These are phyloP conservation scores for Choloepus didactylus DNA, from an alignment of 2,797 vertebrate genomes.

Conservation along the genomic window DNA sequence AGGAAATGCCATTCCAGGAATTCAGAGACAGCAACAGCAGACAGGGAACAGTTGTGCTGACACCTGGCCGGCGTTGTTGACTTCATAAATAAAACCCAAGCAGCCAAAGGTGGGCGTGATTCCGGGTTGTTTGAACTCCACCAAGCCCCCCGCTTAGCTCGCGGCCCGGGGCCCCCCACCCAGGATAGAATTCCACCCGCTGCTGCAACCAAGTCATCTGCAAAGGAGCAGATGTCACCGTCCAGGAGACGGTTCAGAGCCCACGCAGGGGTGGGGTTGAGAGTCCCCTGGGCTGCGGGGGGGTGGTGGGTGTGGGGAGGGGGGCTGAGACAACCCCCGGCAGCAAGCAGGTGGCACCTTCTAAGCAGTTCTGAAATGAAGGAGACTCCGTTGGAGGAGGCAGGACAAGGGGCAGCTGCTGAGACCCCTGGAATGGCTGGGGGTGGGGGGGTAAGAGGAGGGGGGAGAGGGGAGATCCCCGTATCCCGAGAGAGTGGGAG, in stretches of 20 bases:
- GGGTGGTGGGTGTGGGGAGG: not conserved
- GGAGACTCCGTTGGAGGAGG: too few relatives aligned
- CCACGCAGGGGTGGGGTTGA: too few relatives aligned
- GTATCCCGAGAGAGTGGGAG: not conserved
- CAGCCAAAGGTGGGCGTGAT: not conserved
- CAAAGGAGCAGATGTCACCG: not conserved
- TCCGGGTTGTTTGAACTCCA: rapidly evolving
- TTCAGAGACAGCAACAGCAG: not conserved
- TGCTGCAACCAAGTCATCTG: not conserved
- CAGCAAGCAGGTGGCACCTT: not conserved
- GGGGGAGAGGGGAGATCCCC: not conserved
- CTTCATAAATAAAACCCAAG: not conserved
- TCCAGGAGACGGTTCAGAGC: not conserved
- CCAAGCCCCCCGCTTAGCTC: not conserved
- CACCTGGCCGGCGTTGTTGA: not conserved
- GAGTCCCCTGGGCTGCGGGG: not conserved
- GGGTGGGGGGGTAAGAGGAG: too few relatives aligned
- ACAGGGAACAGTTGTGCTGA: rapidly evolving
- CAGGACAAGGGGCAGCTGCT: too few relatives aligned
- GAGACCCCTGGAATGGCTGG: not conserved
- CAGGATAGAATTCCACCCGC: not conserved
- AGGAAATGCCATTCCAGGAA: not conserved
- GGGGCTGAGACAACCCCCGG: not conserved
- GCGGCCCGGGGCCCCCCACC: not conserved
- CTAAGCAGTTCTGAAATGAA: not conserved